Conservation (phyloP, 2,797 vertebrate genomes). For the Eutrigla gurnardus region DNA sequence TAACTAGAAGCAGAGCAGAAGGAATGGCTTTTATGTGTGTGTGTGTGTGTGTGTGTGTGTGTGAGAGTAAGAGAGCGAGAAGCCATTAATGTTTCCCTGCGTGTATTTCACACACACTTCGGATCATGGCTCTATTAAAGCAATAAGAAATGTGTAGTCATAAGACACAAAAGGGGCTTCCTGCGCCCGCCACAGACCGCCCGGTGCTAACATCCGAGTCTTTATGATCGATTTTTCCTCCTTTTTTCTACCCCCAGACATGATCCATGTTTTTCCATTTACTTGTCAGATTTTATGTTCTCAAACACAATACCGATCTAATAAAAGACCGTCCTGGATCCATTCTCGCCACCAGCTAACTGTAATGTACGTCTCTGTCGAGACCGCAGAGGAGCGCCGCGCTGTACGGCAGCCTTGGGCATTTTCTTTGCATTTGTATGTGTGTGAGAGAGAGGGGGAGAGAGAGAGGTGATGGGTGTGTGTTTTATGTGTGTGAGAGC, state of each 20-base stretch:
- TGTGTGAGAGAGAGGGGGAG: conserved; percentile 3
- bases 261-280: conserved; percentile 81
- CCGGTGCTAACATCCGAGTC: conserved; percentile 41
- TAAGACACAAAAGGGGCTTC: conserved; percentile 52
- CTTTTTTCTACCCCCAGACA: conserved; percentile 15
- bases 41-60: conserved; percentile 10
- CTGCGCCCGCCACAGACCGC: conserved; percentile 33
- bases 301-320: conserved; percentile 73
- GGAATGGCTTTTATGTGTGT: neutral
- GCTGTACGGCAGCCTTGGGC: conserved; percentile 38
- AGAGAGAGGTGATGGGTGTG: conserved; percentile 26
- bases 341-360: conserved; percentile 62
- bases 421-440: conserved; percentile 43
- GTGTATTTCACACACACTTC: conserved; percentile 13
- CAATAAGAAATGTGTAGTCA: conserved; percentile 58
- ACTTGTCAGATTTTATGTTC: conserved; percentile 79
- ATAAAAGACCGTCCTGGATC: conserved; percentile 65
- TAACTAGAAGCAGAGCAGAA: conserved; percentile 14
- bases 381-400: conserved; percentile 19
- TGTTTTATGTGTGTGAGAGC: conserved; percentile 38
- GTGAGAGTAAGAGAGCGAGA: neutral
- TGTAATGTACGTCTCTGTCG: conserved; percentile 50
- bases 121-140: conserved; percentile 69
- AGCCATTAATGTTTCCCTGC: conserved; percentile 18
- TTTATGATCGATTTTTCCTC: conserved; percentile 71